Base-by-base conservation (phyloP, 2,113 vertebrate genomes). In the Maccullochella peelii region DNA sequence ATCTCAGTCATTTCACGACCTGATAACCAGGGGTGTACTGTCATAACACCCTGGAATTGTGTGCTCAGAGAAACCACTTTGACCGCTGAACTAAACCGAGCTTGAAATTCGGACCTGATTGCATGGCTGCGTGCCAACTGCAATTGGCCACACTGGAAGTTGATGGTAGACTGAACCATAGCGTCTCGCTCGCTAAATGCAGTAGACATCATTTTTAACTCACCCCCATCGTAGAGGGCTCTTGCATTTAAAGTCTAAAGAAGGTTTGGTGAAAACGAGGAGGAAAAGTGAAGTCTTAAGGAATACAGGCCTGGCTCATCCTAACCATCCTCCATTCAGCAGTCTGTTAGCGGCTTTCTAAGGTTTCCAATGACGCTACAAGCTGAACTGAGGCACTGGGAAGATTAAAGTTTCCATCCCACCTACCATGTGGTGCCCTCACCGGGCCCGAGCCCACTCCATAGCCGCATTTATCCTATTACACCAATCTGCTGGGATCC, bases 351-450 rank as follows among this genome's bases (percentile, higher is more conserved):
- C 73, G 82, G 86, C 76, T 87, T 82, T 90, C 88, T 89, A 79
- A 82, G 89, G 90, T 94, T 95, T 94, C 91, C 91, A 93, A 76
- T 76, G 91, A 91, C 63, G 83, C 70, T 79, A 67, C 72, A 54
- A 71, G 82, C 75, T 30, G 15, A 79, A 59, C 50, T 33, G 75
- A 88, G 84, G 84, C 86, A 71, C 74, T 73, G 84, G 88, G 87
- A 90, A 79, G 93, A 88, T 84, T 92, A 82, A 79, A 94, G 91
- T 95, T 95, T 95, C 95, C 94, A 95, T 94, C 92, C 94, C 93
- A 95, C 92, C 95, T 94, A 91, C 94, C 80, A 91, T 77, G 91
- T 69, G 84, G 49, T 91, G 92, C 89, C 89, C 88, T 91, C 73
- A 77, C 73, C 52, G 66, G 85, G 87, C 82, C 76, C 50, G 27